phyloP scores from a whole-genome alignment of 2,888 invertebrate genomes.

The Pyrrhosoma nymphula region DNA sequence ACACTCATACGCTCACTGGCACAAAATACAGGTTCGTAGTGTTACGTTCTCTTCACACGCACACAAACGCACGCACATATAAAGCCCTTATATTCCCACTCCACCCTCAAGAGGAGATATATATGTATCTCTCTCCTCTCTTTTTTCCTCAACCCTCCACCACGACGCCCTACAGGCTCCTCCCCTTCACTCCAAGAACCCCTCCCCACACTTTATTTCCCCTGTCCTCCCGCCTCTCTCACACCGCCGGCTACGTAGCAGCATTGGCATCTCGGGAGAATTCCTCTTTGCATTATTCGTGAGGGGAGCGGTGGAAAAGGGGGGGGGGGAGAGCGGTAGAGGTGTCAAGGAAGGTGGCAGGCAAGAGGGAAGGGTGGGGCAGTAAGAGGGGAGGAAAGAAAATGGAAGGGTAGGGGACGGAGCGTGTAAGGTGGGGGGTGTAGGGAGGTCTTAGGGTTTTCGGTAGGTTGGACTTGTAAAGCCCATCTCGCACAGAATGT shows the following conservation, averaged over 20 bases:
- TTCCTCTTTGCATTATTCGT: constrained; percentile 65
- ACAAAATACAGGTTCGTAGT: neutral
- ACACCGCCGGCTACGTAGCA: too few relatives aligned
- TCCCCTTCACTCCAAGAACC: neutral
- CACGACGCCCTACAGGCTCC: neutral
- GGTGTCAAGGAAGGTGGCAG: neutral
- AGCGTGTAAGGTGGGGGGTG: too few relatives aligned
- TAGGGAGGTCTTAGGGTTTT: too few relatives aligned
- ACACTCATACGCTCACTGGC: neutral
- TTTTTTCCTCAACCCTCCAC: neutral
- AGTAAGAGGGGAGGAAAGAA: neutral
- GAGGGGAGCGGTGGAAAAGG: constrained; percentile 20
- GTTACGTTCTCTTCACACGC: neutral
- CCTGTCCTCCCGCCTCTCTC: neutral
- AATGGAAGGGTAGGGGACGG: neutral
- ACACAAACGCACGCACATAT: neutral
- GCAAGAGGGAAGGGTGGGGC: neutral
- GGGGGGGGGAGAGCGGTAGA: neutral
- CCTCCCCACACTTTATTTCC: constrained; percentile 35
- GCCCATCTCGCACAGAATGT: too few relatives aligned
- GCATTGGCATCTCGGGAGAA: constrained; percentile 40
- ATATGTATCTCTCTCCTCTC: neutral
- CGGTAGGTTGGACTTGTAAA: too few relatives aligned
- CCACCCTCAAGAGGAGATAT: neutral
- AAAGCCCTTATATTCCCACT: neutral